Base-by-base conservation (phyloP, 2,113 vertebrate genomes). In the Telmatochromis bifrenatus region DNA sequence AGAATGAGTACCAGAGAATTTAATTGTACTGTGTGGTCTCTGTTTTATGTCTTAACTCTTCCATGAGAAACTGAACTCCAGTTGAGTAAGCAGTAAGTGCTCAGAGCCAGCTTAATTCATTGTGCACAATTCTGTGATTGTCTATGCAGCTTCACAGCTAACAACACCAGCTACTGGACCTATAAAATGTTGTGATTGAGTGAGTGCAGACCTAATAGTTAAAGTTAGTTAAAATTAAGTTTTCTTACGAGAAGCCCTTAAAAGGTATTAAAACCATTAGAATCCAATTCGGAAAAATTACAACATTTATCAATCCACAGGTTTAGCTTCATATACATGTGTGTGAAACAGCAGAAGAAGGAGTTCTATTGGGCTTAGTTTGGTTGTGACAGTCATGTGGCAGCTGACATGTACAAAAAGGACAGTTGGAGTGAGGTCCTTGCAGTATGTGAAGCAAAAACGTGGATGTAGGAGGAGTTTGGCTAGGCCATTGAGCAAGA, bases 371-470 rank as follows among this genome's bases (percentile, higher is more conserved):
- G 21, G 39, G 5, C 2, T 45, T 73, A 0, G 39, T 45, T 45
- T 1, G 2, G 21, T 47, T 73, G 68, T 73, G 68, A 45, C 3
- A 45, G 0, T 45, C 39, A 0, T 9, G 21, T 47, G 37, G 37
- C 13, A 45, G 65, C 35, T 23, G 7, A 4, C n/a, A 42, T 0
- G 13, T 73, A 45, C 21, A 15, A 73, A 45, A 26, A 5, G 2
- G 21, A 15, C 39, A 45, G 9, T 7, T 26, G 13, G 68, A 45
- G 39, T 0, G 1, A 45, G 39, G 68, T 42, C 8, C 8, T 45
- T 42, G 13, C 21, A 45, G 5, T 17, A 17, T 0, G 2, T 45
- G 5, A 45, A 45, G 37, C 21, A 73, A 45, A 73, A 45, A 73
- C 2, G 3, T 13, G 62, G 35, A 8, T 23, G 33, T 21, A 13